Conservation (phyloP, 2,888 invertebrate genomes). For the Cantharis flavilabris region DNA sequence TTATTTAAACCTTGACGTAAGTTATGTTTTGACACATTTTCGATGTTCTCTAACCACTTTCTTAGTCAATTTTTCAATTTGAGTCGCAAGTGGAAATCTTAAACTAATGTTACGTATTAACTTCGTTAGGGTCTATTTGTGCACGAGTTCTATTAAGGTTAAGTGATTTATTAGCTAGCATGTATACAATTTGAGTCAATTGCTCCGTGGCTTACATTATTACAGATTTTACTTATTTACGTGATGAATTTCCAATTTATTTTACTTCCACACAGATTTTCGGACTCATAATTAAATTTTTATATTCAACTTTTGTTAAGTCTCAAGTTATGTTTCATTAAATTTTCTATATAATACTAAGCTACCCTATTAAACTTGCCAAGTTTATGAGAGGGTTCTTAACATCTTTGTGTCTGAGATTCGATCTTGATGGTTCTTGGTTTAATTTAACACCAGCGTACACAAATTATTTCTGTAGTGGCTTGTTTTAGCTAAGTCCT, state of each 20-base stretch:
- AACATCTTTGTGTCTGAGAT: neutral
- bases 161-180: neutral
- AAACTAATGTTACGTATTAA: neutral
- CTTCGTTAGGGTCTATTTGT: neutral
- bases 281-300: neutral
- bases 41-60: neutral
- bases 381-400: neutral
- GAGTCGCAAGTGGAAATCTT: neutral
- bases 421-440: conserved; percentile 7
- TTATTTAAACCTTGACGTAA: conserved; percentile 7
- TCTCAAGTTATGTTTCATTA: neutral
- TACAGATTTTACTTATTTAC: neutral
- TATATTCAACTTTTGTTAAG: neutral
- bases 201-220: neutral
- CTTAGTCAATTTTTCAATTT: neutral
- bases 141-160: neutral
- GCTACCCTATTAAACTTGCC: neutral
- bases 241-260: neutral
- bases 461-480: conserved; percentile 24
- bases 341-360: neutral
- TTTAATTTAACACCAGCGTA: conserved; percentile 20
- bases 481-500: conserved; percentile 26
- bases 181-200: conserved; percentile 1
- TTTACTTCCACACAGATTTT: neutral
- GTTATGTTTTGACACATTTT: conserved; percentile 6